phyloP scores from a whole-genome alignment of 2,113 vertebrate genomes.

The Hymenochirus boettgeri region DNA sequence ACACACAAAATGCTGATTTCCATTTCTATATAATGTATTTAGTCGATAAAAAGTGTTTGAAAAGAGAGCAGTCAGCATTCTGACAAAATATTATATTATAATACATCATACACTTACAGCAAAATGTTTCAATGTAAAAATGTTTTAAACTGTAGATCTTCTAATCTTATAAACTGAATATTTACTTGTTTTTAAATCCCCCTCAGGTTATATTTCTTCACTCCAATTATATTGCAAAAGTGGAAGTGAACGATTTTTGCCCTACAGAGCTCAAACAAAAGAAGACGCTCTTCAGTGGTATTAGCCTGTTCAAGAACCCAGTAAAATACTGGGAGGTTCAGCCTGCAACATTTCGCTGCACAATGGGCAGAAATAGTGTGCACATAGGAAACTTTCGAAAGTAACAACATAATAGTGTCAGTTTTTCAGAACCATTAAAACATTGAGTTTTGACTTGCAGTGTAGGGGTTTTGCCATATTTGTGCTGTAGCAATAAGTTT shows the following conservation, averaged over 20 bases:
- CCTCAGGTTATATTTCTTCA: conserved; percentile 90
- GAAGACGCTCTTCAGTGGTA: conserved; percentile 83
- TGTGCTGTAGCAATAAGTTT: conserved; percentile 8
- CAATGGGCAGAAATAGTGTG: conserved; percentile 76
- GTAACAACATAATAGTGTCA: conserved; percentile 46
- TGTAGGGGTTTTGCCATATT: conserved; percentile 2
- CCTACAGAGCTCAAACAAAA: conserved; percentile 66
- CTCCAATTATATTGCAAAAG: conserved; percentile 79
- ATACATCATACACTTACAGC: too few relatives aligned
- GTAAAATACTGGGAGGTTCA: conserved; percentile 91
- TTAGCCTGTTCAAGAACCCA: conserved; percentile 92
- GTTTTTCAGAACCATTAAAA: background rate
- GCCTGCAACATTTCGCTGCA: conserved; percentile 88
- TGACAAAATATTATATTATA: too few relatives aligned
- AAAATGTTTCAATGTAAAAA: too few relatives aligned
- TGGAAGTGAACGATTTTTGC: conserved; percentile 94
- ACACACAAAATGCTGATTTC: too few relatives aligned
- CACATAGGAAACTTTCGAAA: conserved; percentile 88
- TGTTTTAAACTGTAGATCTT: too few relatives aligned
- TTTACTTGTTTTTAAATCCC: too few relatives aligned
- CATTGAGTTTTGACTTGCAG: background rate
- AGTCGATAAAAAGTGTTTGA: too few relatives aligned
- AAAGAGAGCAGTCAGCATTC: too few relatives aligned
- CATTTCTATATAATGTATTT: too few relatives aligned
- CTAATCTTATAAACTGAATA: too few relatives aligned